Conservation (phyloP, 2,113 vertebrate species). For the Planiliza haematocheilus region DNA sequence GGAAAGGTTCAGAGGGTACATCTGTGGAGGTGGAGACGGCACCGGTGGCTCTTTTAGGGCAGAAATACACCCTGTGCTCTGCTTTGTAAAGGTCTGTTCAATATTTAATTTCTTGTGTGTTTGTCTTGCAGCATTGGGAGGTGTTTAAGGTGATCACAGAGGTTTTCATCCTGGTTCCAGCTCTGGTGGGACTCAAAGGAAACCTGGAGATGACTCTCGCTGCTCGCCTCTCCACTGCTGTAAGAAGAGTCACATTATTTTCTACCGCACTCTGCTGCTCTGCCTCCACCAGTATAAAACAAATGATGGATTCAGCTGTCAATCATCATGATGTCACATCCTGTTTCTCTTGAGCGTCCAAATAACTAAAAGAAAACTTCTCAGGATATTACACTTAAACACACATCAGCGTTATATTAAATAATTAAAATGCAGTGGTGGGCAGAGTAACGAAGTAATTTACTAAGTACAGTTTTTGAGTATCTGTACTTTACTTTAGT, state of each 20-base stretch:
- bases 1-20: conserved; percentile 21
- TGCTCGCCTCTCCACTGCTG: conserved; percentile 95
- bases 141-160: conserved; percentile 93
- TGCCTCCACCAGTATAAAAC: no score
- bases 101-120: not conserved
- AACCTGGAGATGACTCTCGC: conserved; percentile 99
- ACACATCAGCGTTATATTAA: no score
- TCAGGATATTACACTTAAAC: no score
- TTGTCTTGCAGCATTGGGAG: conserved; percentile 91
- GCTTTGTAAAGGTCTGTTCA: not conserved
- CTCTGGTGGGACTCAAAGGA: conserved; percentile 96
- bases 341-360: no score
- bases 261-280: not conserved
- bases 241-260: conserved; percentile 68
- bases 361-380: no score
- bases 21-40: not conserved
- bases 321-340: no score
- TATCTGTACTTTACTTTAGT: no score
- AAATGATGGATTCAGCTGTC: no score
- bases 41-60: not conserved
- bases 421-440: no score
- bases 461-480: no score
- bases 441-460: no score
- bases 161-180: conserved; percentile 94
- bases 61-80: not conserved